Evolutionary conservation across 2,113 vertebrate genomes (phyloP), one percentile per base, ranked within the genome.

Genomic region (Blennius ocellaris): DNA sequence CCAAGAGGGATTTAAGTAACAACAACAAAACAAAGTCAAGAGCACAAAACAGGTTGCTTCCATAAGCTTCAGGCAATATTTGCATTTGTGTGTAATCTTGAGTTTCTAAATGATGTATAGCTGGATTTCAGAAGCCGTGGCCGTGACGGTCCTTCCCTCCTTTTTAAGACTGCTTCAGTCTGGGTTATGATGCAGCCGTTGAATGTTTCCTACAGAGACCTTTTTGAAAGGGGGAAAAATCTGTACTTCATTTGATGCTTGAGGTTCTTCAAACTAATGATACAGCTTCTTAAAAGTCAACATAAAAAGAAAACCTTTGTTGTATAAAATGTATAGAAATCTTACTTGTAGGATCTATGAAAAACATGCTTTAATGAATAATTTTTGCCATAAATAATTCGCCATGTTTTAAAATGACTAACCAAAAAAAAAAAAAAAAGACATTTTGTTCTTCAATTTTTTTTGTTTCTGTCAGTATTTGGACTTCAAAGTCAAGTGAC

Each of bases 121-220:
- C 5, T 5, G 47, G 58, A 16, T 59, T 52, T 57, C 76, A 70
- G 48, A 10, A 39, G 36, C 41, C 56, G 11, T 38, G 44, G 58
- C 15, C 16, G 5, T 44, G n/a, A 71, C 49, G 30, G 60, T 52
- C 44, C 39, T 11, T 38, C 54, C 62, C 17, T 77, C 21, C 43
- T n/a, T 2, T 65, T 59, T 75, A 45, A 47, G 41, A 14, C 30
- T 50, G 56, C 45, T 76, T 79, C 37, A 50, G 80, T 61, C 49
- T 60, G 61, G 69, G 66, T 81, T 75, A 64, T 2, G 15, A 17
- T 40, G 21, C 41, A 41, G 47, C 44, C 63, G 78, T 80, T 64
- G 73, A 67, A 12, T 11, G 16, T 59, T 81, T 75, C 41, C 45
- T 57, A 56, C 43, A 51, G 63, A 72, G 61, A 70, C 11, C 43